Percentiles rank a stretch among this genome's conserved stretches.
phyloP scores from a whole-genome alignment of 2,888 invertebrate species.

The Torymus aiolomorphi region DNA sequence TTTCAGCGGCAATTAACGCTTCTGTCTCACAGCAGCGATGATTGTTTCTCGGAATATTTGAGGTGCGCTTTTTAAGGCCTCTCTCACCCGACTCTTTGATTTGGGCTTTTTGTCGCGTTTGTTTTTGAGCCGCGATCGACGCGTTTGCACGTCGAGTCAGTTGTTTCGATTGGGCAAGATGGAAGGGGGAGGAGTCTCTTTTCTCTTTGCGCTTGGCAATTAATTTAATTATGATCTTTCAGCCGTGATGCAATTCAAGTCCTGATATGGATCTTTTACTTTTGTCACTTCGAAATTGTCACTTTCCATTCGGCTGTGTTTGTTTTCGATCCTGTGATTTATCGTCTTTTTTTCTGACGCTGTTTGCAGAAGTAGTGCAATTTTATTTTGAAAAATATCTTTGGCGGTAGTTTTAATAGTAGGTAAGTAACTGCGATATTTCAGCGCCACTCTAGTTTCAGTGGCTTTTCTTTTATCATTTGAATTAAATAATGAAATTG shows the following conservation, averaged over 20 bases:
- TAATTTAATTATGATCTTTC: slow-evolving; percentile 41
- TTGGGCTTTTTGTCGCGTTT: not conserved
- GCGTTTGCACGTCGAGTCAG: not conserved
- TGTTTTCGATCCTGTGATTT: not conserved
- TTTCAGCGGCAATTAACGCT: slow-evolving; percentile 45
- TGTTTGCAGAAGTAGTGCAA: no score
- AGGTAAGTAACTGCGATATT: no score
- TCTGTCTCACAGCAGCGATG: slow-evolving; percentile 4
- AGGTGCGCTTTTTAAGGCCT: slow-evolving; percentile 22
- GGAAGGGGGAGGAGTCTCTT: not conserved
- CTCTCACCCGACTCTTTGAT: not conserved
- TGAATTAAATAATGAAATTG: no score
- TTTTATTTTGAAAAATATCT: no score
- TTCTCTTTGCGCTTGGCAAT: slow-evolving; percentile 18
- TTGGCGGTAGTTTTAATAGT: no score
- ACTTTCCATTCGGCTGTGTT: not conserved
- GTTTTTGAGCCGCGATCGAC: not conserved
- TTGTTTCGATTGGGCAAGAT: slow-evolving; percentile 22
- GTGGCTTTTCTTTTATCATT: no score
- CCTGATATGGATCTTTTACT: not conserved
- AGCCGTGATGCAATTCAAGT: not conserved
- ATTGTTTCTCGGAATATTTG: slow-evolving; percentile 46
- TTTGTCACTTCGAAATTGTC: not conserved
- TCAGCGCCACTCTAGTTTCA: no score
- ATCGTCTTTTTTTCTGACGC: not conserved